phyloP scores from a whole-genome alignment of 2,888 invertebrate genomes.

The Melangyna quadrimaculata region DNA sequence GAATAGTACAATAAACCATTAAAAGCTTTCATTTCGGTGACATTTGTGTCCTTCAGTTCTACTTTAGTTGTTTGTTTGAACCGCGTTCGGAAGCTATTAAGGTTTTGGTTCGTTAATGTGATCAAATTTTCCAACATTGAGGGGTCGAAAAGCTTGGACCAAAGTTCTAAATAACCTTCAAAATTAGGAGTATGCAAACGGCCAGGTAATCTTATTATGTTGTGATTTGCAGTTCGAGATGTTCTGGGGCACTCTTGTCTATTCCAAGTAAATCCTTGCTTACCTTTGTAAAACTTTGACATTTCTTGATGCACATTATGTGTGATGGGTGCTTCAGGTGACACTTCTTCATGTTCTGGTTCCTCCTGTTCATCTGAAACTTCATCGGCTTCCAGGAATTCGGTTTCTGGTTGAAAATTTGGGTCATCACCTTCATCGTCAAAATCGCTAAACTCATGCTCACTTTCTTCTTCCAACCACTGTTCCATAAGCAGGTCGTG shows the following conservation, averaged over 20 bases:
- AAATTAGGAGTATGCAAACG: no score
- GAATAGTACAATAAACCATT: conserved; percentile 36
- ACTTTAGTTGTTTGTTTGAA: conserved; percentile 45
- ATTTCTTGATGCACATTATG: background rate
- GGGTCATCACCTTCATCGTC: no score
- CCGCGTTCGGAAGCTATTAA: conserved; percentile 17
- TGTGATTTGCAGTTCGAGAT: no score
- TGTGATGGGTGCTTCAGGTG: background rate
- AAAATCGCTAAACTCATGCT: no score
- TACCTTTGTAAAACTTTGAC: background rate
- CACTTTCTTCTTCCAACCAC: no score
- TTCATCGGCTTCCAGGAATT: conserved; percentile 23
- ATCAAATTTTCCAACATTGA: conserved; percentile 33
- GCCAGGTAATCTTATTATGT: no score
- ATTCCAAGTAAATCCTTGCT: background rate
- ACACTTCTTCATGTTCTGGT: conserved; percentile 9
- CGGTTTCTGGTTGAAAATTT: no score
- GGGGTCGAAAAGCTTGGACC: conserved; percentile 24
- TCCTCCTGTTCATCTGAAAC: conserved; percentile 15
- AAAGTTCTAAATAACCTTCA: conserved; percentile 29
- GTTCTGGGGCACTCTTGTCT: background rate
- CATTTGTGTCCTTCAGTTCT: conserved; percentile 44
- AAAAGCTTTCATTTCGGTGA: no score
- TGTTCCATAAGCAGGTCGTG: no score
- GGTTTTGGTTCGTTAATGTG: conserved; percentile 32